A percentile compares a stretch with the other conserved stretches of the same genome.
Evolutionary conservation across 2,797 vertebrate genomes (phyloP).

Genomic region (Anguilla marmorata): DNA sequence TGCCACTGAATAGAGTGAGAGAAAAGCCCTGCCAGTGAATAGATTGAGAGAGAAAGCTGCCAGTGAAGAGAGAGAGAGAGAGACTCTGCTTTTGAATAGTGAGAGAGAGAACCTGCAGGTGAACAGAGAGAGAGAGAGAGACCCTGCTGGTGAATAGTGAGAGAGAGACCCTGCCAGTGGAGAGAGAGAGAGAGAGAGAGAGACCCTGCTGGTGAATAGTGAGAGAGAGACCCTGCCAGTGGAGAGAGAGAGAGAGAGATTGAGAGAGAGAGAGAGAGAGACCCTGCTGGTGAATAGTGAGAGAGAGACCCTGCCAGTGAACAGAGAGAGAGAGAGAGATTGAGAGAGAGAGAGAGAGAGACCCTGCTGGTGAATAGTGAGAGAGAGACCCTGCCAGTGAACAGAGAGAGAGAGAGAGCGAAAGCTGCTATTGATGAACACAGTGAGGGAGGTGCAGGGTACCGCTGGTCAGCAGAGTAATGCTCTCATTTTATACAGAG

Average conservation of each 20-base stretch:
- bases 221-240: too few species aligned
- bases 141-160: neutral
- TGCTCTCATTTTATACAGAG: neutral
- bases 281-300: neutral
- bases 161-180: too few species aligned
- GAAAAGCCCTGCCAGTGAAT: too few species aligned
- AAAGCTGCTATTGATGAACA: too few species aligned
- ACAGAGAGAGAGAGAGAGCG: neutral
- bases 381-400: neutral
- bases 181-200: too few species aligned
- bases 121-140: neutral
- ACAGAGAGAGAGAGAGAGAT: neutral
- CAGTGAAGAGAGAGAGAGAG: neutral
- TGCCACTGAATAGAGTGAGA: neutral
- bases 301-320: too few species aligned
- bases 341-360: neutral
- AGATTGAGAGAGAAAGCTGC: too few species aligned
- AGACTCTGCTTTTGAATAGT: neutral
- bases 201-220: neutral
- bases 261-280: neutral
- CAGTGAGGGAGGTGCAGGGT: neutral
- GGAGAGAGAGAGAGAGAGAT: neutral
- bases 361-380: too few species aligned
- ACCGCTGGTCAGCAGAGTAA: too few species aligned
- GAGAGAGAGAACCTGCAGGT: neutral